These are phyloP conservation scores for Andricus grossulariae DNA, from an alignment of 1,140 invertebrate genomes.

Conservation along the genomic window DNA sequence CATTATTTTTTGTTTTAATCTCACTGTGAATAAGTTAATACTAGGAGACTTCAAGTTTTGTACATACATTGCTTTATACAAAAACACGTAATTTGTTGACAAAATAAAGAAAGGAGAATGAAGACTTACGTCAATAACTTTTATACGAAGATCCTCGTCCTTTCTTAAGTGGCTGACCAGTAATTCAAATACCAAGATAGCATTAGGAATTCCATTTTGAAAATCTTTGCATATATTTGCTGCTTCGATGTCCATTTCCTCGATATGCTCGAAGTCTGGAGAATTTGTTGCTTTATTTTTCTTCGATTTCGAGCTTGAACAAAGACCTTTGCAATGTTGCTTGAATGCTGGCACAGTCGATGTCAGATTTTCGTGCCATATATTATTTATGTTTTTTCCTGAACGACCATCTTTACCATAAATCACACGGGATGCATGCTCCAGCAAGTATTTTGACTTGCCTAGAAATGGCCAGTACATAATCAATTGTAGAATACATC, in stretches of 20 bases:
- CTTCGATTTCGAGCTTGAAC: not conserved
- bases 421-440: not conserved
- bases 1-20: no score
- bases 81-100: no score
- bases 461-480: not conserved
- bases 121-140: not conserved
- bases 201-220: not conserved
- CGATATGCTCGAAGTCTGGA: not conserved
- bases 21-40: no score
- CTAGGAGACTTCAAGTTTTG: no score
- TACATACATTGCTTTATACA: no score
- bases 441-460: not conserved
- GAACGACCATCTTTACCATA: conserved; percentile 2
- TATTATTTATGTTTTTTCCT: not conserved
- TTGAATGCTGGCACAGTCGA: not conserved
- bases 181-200: not conserved
- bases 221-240: not conserved
- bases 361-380: not conserved
- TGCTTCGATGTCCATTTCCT: not conserved
- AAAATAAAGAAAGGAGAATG: not conserved
- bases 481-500: not conserved
- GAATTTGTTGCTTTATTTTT: not conserved
- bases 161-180: not conserved
- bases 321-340: not conserved
- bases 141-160: not conserved